Base-by-base conservation (phyloP, 2,888 invertebrate genomes). In the Hoplodrina blanda region DNA sequence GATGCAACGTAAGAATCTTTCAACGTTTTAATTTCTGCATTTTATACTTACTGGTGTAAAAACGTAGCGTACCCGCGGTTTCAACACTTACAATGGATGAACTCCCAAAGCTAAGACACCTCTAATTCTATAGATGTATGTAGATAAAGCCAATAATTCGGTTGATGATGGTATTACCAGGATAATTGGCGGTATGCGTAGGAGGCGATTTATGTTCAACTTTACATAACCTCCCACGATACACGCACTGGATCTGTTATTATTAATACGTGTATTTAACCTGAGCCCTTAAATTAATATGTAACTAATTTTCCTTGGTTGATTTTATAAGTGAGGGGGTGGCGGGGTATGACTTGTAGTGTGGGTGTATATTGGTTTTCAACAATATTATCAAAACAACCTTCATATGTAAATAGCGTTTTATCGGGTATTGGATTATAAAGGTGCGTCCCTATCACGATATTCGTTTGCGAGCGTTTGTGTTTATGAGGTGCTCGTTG, bases 361-460 rank as follows among this genome's bases (percentile, higher is more conserved):
- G 41, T 44, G 11, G 20, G 49, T 55, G 50, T 75, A 66, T 37
- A 37, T 55, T 20, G 19, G 17, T 60, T 55, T 66, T 50, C 25
- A 61, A 53, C 52, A 25, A 61, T 60, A 25, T 46, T 25, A 17
- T 53, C 2, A 7, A 37, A 60, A 50, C 20, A 37, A 46, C 17
- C 0, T 20, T 44, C n/a, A 11, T 11, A 33, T 33, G 59, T 71
- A 69, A 44, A 33, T 33, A 33, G 8, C n/a, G 30, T 15, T 71
- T 44, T 71, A 52, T 60, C 11, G 30, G n/a, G n/a, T 68, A 17
- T 68, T 15, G 30, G 19, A 46, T 70, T 17, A 10, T 11, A 13
- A 52, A 50, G 20, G 11, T 20, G 13, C 0, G 7, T 33, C 10
- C 13, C 17, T 0, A 44, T 19, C 19, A 33, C 4, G 15, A 50